Conservation (phyloP, 2,797 vertebrate species). For the Fistularia commersonii region DNA sequence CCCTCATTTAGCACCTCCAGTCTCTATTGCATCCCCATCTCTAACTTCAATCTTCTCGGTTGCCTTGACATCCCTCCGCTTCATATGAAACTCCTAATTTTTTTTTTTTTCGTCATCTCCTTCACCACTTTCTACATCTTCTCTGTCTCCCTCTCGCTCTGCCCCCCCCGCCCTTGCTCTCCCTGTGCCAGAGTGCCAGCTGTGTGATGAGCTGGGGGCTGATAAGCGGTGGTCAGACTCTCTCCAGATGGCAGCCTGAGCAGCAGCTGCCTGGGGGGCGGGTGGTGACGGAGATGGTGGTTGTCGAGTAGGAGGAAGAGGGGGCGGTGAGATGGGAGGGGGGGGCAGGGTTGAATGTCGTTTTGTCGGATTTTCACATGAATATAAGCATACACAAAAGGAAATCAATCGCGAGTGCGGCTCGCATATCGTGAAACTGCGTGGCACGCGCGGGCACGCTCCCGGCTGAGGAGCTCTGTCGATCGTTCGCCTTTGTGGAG, state of each 20-base stretch:
- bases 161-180: not conserved
- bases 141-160: not conserved
- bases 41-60: too few species aligned
- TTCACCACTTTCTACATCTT: constrained; percentile 29
- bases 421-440: constrained; percentile 32
- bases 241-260: constrained; percentile 74
- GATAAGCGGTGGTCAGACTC: constrained; percentile 73
- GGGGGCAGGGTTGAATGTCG: constrained; percentile 58
- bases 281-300: constrained; percentile 11
- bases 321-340: constrained; percentile 15
- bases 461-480: constrained; percentile 38
- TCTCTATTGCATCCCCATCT: too few species aligned
- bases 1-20: too few species aligned
- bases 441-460: constrained; percentile 16
- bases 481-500: constrained; percentile 41
- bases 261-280: constrained; percentile 68
- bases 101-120: constrained; percentile 22
- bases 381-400: constrained; percentile 57
- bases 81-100: constrained; percentile 17
- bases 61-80: not conserved
- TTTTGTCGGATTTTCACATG: constrained; percentile 67
- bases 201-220: constrained; percentile 71
- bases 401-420: constrained; percentile 61
- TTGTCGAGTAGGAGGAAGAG: constrained; percentile 14
- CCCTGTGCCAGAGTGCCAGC: constrained; percentile 56